Evolutionary conservation across 92 coral and sea anemone genomes (phyloP).

Genomic region (Parazoanthus atlanticus): DNA sequence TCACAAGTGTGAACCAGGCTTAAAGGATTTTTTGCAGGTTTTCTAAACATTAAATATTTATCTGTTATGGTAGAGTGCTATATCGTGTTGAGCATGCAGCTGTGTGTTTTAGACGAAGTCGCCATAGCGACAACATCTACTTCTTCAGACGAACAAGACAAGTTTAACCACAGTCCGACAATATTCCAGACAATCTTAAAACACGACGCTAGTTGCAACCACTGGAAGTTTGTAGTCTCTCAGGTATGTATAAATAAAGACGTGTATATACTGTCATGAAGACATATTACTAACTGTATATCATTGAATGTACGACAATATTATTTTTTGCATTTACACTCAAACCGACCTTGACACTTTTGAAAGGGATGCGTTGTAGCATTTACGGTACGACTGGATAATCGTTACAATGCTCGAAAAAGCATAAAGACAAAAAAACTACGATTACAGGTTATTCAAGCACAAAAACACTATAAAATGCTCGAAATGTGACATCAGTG

Average conservation of each 20-base stretch:
- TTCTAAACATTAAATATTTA: slow-evolving; percentile 7
- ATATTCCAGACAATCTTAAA: not conserved
- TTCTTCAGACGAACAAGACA: not conserved
- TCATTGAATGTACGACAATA: not conserved
- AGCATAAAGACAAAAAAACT: too few species aligned
- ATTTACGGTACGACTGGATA: not conserved
- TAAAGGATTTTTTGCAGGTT: not conserved
- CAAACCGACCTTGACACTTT: not conserved
- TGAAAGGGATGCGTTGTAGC: not conserved
- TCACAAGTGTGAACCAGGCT: too few species aligned
- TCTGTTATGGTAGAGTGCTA: not conserved
- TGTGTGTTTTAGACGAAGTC: not conserved
- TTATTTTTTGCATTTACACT: too few species aligned
- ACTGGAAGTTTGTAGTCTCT: not conserved
- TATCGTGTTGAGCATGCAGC: not conserved
- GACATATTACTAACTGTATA: not conserved
- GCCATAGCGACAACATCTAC: not conserved
- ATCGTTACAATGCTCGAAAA: too few species aligned
- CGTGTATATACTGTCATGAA: not conserved
- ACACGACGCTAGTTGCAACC: not conserved
- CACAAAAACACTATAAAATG: too few species aligned
- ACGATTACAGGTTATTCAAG: too few species aligned
- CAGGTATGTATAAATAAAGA: not conserved
- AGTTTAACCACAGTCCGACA: not conserved
- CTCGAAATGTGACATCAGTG: too few species aligned